These are phyloP conservation scores for Cerastoderma edule DNA, from an alignment of 2,888 invertebrate genomes.

Conservation along the genomic window DNA sequence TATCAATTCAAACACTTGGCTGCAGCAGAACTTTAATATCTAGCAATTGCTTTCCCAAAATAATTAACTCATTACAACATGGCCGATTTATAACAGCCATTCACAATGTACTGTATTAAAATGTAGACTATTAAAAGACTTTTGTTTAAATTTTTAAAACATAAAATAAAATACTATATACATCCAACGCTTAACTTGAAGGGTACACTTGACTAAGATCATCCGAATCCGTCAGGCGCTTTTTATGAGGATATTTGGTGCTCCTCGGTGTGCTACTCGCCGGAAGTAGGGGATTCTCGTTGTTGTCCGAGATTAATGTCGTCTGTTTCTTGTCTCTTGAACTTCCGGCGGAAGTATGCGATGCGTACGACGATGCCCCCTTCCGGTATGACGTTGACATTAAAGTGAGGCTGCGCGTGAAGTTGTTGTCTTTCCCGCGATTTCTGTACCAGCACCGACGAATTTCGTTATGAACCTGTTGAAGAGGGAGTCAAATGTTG, in stretches of 20 bases:
- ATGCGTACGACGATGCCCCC: constrained; percentile 25
- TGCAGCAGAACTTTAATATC: too few species aligned
- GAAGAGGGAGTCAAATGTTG: not conserved
- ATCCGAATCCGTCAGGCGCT: not conserved
- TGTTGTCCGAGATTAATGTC: not conserved
- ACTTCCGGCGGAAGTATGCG: constrained; percentile 18
- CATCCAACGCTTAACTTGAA: not conserved
- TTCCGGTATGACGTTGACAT: constrained; percentile 40
- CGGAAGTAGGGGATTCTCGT: constrained; percentile 7
- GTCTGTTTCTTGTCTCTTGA: constrained; percentile 1
- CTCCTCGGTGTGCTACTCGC: not conserved
- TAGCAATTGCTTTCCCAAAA: too few species aligned
- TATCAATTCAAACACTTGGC: too few species aligned
- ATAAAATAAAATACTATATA: too few species aligned
- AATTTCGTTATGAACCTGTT: constrained; percentile 49
- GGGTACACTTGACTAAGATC: constrained; percentile 20
- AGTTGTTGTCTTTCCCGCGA: constrained; percentile 25
- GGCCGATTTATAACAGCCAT: too few species aligned
- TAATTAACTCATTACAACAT: too few species aligned
- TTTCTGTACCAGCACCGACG: constrained; percentile 43
- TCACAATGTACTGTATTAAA: too few species aligned
- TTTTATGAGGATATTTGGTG: not conserved
- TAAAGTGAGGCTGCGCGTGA: constrained; percentile 41
- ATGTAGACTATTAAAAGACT: too few species aligned
- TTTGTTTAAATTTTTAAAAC: too few species aligned